A percentile compares a stretch with the other conserved stretches of the same genome.
These are phyloP conservation scores for Onychostoma macrolepis DNA, from an alignment of 2,113 vertebrate species.

Conservation along the genomic window DNA sequence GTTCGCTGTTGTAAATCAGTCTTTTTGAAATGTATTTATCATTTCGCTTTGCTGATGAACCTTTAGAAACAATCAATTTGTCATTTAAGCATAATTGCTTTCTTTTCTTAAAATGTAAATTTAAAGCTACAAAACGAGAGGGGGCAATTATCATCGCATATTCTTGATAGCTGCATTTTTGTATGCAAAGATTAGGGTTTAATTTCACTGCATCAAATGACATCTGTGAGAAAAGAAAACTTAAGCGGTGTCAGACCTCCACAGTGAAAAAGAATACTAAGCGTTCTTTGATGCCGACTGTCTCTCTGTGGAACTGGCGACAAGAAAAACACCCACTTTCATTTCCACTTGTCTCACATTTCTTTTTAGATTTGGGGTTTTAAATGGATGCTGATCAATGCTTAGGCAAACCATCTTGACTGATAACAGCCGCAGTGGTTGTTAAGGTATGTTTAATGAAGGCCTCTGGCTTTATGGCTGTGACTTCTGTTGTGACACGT, in stretches of 20 bases:
- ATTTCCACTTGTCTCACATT: not conserved
- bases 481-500: not conserved
- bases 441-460: slow-evolving; percentile 15
- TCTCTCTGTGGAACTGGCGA: not conserved
- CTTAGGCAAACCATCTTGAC: not conserved
- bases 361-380: not conserved
- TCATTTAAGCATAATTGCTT: slow-evolving; percentile 26
- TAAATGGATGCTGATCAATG: not conserved
- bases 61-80: slow-evolving; percentile 36
- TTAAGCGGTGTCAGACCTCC: slow-evolving; percentile 26
- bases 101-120: slow-evolving; percentile 18
- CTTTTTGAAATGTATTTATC: slow-evolving; percentile 22
- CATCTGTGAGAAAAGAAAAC: slow-evolving; percentile 6
- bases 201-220: slow-evolving; percentile 31
- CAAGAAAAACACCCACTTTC: not conserved
- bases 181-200: slow-evolving; percentile 29
- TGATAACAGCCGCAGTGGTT: not conserved
- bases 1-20: slow-evolving; percentile 10
- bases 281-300: not conserved
- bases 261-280: slow-evolving; percentile 10
- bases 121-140: slow-evolving; percentile 31
- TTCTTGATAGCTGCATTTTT: slow-evolving; percentile 37
- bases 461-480: not conserved
- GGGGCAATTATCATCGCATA: slow-evolving; percentile 43
- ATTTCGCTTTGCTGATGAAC: slow-evolving; percentile 22